Percentiles rank a stretch among this genome's conserved stretches.
phyloP scores from a whole-genome alignment of 2,113 vertebrate genomes.

The Ariopsis seemanni region DNA sequence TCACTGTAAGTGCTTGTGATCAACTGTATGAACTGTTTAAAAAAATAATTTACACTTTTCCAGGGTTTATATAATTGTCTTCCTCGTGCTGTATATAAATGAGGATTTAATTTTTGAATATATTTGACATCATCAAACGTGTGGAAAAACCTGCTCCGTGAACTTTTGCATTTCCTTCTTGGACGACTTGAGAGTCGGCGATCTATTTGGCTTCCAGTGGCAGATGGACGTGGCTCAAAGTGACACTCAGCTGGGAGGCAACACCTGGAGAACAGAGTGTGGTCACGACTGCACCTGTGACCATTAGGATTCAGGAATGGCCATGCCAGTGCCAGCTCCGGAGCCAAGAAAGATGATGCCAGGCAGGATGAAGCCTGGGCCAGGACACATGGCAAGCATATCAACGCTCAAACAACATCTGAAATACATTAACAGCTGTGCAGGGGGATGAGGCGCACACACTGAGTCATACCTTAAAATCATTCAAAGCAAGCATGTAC shows the following conservation, averaged over 20 bases:
- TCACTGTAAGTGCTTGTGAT: background rate
- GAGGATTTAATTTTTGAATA: background rate
- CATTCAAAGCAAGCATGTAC: constrained; percentile 33
- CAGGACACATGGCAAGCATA: constrained; percentile 65
- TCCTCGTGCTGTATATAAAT: background rate
- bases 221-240: constrained; percentile 76
- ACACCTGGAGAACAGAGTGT: constrained; percentile 73
- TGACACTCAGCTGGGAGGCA: constrained; percentile 72
- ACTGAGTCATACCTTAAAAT: constrained; percentile 41
- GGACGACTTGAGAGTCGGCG: constrained; percentile 6
- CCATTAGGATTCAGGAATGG: constrained; percentile 58
- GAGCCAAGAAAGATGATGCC: constrained; percentile 55
- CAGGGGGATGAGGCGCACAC: constrained; percentile 42
- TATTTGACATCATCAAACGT: background rate
- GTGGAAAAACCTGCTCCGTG: background rate
- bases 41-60: background rate
- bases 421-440: constrained; percentile 59
- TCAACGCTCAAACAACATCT: constrained; percentile 60
- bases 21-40: background rate
- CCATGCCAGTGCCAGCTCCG: constrained; percentile 38
- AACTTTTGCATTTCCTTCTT: constrained; percentile 16
- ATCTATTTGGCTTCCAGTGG: constrained; percentile 55
- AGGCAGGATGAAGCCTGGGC: constrained; percentile 60
- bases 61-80: background rate
- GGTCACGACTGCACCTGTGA: constrained; percentile 73